Base-by-base conservation (phyloP, 2,113 vertebrate species). In the Antennarius striatus region DNA sequence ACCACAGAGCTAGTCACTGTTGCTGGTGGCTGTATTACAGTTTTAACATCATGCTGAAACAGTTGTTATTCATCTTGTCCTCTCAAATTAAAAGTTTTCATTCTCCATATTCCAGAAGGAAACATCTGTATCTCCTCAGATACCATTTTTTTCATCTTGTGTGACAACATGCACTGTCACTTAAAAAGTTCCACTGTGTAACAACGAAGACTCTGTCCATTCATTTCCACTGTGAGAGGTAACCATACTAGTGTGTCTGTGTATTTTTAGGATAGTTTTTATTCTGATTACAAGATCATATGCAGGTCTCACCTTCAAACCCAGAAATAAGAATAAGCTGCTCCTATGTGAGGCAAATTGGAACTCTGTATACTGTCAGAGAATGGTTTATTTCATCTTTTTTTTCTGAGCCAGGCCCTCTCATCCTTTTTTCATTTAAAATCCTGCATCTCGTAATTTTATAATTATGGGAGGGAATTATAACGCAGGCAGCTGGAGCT, bases 391-490 rank as follows among this genome's bases (percentile, higher is more conserved):
- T 87, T 87, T 91, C 87, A 89, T 85, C 81, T 88, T 63, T 72
- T 81, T 73, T 80, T 80, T 70, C 69, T 56, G 46, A 79, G 81
- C 69, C 81, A 80, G 76, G 73, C 36, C 60, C 86, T 88, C 86
- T 89, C 81, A 89, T 89, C 79, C 82, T 70, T 84, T 88, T 87
- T 91, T 83, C 79, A 90, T 90, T 91, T 91, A 86, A 91, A 92
- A 91, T 87, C 84, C 88, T 88, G 89, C 86, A 90, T 91, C 88
- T 89, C 73, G 85, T 90, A 90, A 90, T 91, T 91, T 91, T 85
- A 90, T 92, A 91, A 92, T 92, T 91, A 92, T 91, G 86, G 86
- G 74, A 86, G 82, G 86, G 90, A 88, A 91, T 92, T 92, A 92
- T 89, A 89, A 79, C 56, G 84, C 78, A 87, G 87, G 87, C 86